phyloP scores from a whole-genome alignment of 2,797 vertebrate species.

The Chrysocyon brachyurus region DNA sequence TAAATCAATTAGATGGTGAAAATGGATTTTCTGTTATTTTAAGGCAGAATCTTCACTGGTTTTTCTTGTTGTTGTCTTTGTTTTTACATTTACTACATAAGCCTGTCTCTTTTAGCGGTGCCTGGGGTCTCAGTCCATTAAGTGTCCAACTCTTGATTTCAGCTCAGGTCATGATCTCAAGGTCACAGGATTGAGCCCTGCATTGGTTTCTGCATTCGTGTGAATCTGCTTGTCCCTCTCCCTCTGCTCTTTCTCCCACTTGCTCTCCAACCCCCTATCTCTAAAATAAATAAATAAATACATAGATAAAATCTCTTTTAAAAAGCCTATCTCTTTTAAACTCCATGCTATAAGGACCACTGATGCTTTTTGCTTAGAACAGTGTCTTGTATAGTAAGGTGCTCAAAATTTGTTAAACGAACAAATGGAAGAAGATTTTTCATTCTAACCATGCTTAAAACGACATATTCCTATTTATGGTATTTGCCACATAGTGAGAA shows the following conservation, averaged over 20 bases:
- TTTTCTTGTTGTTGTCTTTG: background rate
- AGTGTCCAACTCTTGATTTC: background rate
- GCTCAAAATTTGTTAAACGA: slow-evolving; percentile 1
- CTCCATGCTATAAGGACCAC: background rate
- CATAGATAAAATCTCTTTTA: background rate
- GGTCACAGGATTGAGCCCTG: background rate
- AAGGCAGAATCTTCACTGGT: background rate
- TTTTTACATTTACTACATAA: background rate
- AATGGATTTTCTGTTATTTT: slow-evolving; percentile 8
- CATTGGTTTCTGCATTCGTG: background rate
- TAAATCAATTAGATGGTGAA: background rate
- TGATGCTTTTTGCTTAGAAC: background rate
- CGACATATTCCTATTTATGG: background rate
- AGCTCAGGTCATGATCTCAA: background rate
- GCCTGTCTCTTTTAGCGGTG: background rate
- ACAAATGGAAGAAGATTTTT: background rate
- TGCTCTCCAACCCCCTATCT: background rate
- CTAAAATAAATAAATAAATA: background rate
- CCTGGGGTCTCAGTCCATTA: background rate
- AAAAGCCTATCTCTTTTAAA: background rate
- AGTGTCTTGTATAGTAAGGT: background rate
- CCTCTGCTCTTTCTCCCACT: background rate
- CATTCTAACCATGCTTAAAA: background rate
- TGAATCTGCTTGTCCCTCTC: background rate
- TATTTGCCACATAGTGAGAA: background rate